phyloP scores from a whole-genome alignment of 2,888 invertebrate species.

The Girardia tigrina region DNA sequence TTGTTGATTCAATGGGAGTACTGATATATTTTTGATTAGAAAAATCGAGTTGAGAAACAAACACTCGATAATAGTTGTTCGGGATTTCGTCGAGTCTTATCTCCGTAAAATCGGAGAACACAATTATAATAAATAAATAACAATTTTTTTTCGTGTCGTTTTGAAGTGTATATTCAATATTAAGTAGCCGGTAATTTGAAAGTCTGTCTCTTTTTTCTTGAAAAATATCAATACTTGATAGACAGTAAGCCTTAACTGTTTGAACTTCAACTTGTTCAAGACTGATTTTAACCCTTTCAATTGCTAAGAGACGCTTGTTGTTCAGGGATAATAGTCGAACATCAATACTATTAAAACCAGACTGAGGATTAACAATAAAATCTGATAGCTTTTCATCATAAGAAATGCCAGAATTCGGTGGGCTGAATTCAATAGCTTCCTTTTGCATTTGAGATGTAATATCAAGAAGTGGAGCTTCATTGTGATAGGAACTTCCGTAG shows the following conservation, averaged over 20 bases:
- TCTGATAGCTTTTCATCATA: neutral
- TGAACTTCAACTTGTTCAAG: neutral
- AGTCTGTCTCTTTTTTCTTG: neutral
- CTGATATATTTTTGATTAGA: neutral
- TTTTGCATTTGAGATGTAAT: neutral
- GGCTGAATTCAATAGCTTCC: neutral
- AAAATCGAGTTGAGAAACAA: neutral
- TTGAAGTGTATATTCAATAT: neutral
- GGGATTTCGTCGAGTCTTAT: neutral
- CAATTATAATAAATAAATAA: neutral
- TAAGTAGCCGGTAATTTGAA: neutral
- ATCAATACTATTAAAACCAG: neutral
- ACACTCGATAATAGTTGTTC: neutral
- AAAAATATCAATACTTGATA: neutral
- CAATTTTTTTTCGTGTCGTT: neutral
- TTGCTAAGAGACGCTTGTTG: neutral
- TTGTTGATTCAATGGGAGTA: neutral
- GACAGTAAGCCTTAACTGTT: neutral
- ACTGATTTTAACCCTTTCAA: neutral
- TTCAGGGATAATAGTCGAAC: neutral
- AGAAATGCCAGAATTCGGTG: neutral
- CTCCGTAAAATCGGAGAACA: neutral
- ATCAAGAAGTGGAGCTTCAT: neutral
- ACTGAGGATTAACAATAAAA: neutral
- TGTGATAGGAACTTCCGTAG: neutral